Conservation (phyloP, 2,113 vertebrate genomes). For the Ciconia stormi region DNA sequence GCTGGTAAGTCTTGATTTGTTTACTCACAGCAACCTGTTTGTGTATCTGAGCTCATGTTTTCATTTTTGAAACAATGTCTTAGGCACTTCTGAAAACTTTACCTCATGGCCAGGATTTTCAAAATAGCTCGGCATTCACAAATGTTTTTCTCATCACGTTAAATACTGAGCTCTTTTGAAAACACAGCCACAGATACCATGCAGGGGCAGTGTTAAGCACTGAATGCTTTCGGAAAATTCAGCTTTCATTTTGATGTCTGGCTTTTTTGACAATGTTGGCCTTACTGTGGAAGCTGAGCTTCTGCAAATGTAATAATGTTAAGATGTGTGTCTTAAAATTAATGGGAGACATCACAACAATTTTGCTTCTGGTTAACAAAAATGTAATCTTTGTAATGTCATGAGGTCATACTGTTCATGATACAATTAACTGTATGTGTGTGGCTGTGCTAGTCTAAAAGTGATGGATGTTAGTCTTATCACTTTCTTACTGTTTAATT, state of each 20-base stretch:
- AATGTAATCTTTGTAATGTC: not conserved
- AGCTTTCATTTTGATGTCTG: not conserved
- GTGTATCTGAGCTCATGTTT: not conserved
- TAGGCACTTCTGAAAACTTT: not conserved
- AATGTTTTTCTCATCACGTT: not conserved
- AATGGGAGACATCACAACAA: not conserved
- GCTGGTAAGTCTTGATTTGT: not conserved
- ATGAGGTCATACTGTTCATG: not conserved
- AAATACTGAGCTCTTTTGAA: not conserved
- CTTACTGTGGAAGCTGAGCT: not conserved
- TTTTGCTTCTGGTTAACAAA: not conserved
- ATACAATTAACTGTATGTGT: not conserved
- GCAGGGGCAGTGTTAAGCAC: not conserved
- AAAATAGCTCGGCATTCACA: not conserved
- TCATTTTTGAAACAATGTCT: not conserved
- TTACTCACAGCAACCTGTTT: not conserved
- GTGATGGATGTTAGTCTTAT: not conserved
- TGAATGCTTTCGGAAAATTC: not conserved
- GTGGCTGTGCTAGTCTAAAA: not conserved
- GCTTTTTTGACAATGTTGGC: not conserved
- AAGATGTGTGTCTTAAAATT: not conserved
- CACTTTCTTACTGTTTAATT: conserved; percentile 4
- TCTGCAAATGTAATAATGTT: not conserved
- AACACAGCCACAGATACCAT: not conserved
- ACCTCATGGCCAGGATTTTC: not conserved